phyloP scores from a whole-genome alignment of 2,797 vertebrate species.

The Anguilla marmorata region DNA sequence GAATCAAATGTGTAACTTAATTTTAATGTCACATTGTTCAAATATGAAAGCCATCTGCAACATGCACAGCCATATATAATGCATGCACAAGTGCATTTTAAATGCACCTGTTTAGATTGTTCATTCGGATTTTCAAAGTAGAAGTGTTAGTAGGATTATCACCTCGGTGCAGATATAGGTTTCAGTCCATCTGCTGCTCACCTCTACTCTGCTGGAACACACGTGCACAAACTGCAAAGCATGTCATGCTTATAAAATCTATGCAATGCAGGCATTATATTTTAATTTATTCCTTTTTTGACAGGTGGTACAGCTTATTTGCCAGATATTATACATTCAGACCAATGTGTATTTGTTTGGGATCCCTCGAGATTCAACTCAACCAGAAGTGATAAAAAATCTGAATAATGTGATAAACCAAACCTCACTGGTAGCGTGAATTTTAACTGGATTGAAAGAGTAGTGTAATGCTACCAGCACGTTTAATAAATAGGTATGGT shows the following conservation, averaged over 20 bases:
- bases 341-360: not conserved
- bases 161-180: not conserved
- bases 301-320: not conserved
- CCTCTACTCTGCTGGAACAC: not conserved
- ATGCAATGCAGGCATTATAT: not conserved
- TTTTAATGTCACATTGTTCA: not conserved
- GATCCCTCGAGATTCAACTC: not conserved
- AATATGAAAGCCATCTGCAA: not conserved
- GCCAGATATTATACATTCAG: not conserved
- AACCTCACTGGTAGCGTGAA: no score
- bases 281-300: not conserved
- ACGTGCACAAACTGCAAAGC: not conserved
- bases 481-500: no score
- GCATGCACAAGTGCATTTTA: not conserved
- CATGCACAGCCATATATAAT: not conserved
- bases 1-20: no score
- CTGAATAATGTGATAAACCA: not conserved
- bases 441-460: no score
- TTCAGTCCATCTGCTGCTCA: not conserved
- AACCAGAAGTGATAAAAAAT: constrained; percentile 1
- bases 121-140: not conserved
- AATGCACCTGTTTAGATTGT: not conserved
- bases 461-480: no score
- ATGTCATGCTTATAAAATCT: not conserved
- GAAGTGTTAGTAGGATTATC: not conserved